Percentiles rank a stretch among this genome's conserved stretches.
Conservation (phyloP, 2,797 vertebrate species). For the Sparidentex hasta region DNA sequence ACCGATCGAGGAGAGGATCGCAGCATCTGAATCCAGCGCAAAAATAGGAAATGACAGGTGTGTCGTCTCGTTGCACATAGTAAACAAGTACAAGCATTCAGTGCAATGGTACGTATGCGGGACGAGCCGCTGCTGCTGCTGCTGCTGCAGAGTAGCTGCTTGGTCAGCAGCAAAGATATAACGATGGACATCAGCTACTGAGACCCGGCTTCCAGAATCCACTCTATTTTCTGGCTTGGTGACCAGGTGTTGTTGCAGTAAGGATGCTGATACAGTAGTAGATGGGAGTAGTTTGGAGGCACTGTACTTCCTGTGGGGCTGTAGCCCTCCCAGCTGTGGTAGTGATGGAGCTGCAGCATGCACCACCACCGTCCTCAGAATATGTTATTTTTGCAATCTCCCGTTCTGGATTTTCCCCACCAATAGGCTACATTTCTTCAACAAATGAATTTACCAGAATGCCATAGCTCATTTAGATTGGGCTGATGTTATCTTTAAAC, state of each 20-base stretch:
- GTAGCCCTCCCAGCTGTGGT: conserved; percentile 11
- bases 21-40: conserved; percentile 49
- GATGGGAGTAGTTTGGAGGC: conserved; percentile 41
- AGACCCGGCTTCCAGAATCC: conserved; percentile 53
- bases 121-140: conserved; percentile 40
- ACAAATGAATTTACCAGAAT: conserved; percentile 1
- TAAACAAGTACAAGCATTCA: conserved; percentile 22
- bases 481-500: conserved; percentile 4
- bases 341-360: conserved; percentile 19
- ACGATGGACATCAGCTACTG: conserved; percentile 59
- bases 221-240: conserved; percentile 46
- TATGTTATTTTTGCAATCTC: conserved; percentile 41
- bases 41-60: conserved; percentile 52
- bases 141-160: conserved; percentile 72
- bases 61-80: conserved; percentile 43
- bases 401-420: conserved; percentile 25
- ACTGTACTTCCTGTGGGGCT: conserved; percentile 42
- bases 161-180: conserved; percentile 75
- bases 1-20: conserved; percentile 27
- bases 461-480: neutral
- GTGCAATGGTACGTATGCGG: conserved; percentile 49
- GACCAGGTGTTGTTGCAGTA: conserved; percentile 52
- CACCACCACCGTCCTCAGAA: conserved; percentile 24
- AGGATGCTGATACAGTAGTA: conserved; percentile 30
- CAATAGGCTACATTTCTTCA: conserved; percentile 23